Percentiles rank a stretch among this genome's conserved stretches.
These are phyloP conservation scores for Dryas iulia DNA, from an alignment of 1,140 invertebrate genomes.

Conservation along the genomic window DNA sequence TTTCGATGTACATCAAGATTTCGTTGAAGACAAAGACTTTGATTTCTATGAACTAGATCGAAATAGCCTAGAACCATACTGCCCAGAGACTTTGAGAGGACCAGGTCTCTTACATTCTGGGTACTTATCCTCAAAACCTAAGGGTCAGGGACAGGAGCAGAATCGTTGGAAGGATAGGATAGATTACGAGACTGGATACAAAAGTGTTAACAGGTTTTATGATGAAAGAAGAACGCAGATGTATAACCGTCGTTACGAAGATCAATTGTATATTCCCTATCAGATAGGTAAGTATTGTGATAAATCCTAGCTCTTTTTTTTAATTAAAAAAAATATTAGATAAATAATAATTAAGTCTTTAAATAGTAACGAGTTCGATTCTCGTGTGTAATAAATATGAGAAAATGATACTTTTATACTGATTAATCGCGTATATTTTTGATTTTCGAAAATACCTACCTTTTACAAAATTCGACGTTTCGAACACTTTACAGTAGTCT, in stretches of 20 bases:
- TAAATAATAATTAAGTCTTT: too few species aligned
- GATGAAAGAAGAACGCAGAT: constrained; percentile 44
- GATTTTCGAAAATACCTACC: too few species aligned
- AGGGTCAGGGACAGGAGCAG: constrained; percentile 19
- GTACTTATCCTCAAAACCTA: constrained; percentile 62
- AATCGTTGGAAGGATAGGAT: constrained; percentile 47
- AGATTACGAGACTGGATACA: constrained; percentile 43
- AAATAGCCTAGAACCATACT: constrained; percentile 79
- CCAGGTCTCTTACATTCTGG: constrained; percentile 66
- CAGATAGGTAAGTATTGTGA: constrained; percentile 60
- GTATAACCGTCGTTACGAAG: constrained; percentile 55
- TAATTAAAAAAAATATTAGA: background rate
- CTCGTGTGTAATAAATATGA: too few species aligned
- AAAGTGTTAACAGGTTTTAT: constrained; percentile 42
- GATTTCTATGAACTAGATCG: constrained; percentile 89
- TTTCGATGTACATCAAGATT: constrained; percentile 83
- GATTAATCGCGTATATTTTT: too few species aligned
- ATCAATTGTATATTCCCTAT: constrained; percentile 66
- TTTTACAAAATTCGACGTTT: too few species aligned
- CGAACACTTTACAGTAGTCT: too few species aligned
- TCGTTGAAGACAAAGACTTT: constrained; percentile 85
- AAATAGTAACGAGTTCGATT: background rate
- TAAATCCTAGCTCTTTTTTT: background rate
- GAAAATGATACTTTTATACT: too few species aligned
- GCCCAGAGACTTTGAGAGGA: constrained; percentile 58